Evolutionary conservation across 2,113 vertebrate species (phyloP), one percentile per base, ranked within the genome.

Genomic region (Sialia sialis): DNA sequence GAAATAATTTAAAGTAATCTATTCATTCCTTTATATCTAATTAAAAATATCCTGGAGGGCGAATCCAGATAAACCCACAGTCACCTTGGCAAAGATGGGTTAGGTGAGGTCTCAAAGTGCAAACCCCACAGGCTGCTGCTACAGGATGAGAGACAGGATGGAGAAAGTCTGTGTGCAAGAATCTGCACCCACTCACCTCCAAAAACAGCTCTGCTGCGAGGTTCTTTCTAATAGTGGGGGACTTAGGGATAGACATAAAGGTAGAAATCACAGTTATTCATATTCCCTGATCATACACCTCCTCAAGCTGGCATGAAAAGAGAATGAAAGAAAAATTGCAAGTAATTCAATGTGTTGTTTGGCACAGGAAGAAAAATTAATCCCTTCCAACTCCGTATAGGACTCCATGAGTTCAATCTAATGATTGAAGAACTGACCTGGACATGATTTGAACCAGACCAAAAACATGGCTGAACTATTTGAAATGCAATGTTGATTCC

Each of bases 1-100:
- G 92, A 67, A 95, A 90, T 75, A 94, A 95, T 94, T 89, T 96
- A 54, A 97, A 94, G 68, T 73, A 93, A 94, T 81, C 77, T 69
- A 95, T 93, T 82, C 78, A 93, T 81, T 93, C 67, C 81, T 95
- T 96, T 92, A 83, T 25, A 64, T 66, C 70, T 90, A 90, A 95
- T 73, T 95, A 94, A 92, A 93, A 87, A 93, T 88, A 88, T 74
- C 72, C 62, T 39, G 52, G 44, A 68, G 78, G 89, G 59, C 3
- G 44, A 94, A 92, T 76, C 56, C 63, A 85, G 56, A 84, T 38
- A 93, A 95, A 92, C 38, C 51, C 77, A 58, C 48, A 95, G 91
- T 89, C 85, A 94, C 87, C 91, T 95, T 94, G 84, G 64, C 22
- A 66, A 43, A 75, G 79, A 34, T 23, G 75, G 58, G 34, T 34